Percentiles rank a stretch among this genome's conserved stretches.
Evolutionary conservation across 2,888 invertebrate genomes (phyloP).

Genomic region (Hemaris fuciformis): DNA sequence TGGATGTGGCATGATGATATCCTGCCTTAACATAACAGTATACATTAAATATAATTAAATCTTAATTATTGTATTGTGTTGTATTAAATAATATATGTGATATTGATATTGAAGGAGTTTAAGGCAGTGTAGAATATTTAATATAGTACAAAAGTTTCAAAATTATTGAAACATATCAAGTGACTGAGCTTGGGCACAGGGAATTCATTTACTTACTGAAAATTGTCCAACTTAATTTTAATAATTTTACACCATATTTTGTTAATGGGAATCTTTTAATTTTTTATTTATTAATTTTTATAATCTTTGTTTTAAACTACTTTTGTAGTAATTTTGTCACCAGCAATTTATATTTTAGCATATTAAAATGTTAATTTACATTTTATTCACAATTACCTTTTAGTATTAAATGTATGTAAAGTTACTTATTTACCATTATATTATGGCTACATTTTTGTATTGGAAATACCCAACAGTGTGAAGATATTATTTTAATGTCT

Average conservation of each 20-base stretch:
- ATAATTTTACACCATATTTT: constrained; percentile 22
- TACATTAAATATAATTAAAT: background rate
- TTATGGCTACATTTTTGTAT: background rate
- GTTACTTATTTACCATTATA: background rate
- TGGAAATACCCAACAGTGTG: background rate
- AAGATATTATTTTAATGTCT: background rate
- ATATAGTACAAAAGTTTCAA: constrained; percentile 53
- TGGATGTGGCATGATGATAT: constrained; percentile 10
- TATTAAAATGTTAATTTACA: constrained; percentile 19
- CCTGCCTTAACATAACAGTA: constrained; percentile 15
- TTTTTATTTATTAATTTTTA: background rate
- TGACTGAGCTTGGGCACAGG: constrained; percentile 37
- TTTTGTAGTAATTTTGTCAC: constrained; percentile 20
- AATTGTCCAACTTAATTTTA: constrained; percentile 18
- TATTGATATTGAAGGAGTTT: constrained; percentile 1
- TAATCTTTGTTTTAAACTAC: constrained; percentile 24
- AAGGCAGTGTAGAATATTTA: constrained; percentile 25
- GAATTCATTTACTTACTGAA: constrained; percentile 21
- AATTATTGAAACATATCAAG: constrained; percentile 43
- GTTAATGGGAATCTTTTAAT: constrained; percentile 21
- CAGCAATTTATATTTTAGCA: background rate
- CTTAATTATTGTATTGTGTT: constrained; percentile 6
- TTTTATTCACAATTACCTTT: constrained; percentile 22
- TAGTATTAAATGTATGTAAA: constrained; percentile 22
- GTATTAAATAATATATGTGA: constrained; percentile 16